Percentiles rank a stretch among this genome's conserved stretches.
Evolutionary conservation across 2,113 vertebrate genomes (phyloP).

Genomic region (Ageneiosus marmoratus): DNA sequence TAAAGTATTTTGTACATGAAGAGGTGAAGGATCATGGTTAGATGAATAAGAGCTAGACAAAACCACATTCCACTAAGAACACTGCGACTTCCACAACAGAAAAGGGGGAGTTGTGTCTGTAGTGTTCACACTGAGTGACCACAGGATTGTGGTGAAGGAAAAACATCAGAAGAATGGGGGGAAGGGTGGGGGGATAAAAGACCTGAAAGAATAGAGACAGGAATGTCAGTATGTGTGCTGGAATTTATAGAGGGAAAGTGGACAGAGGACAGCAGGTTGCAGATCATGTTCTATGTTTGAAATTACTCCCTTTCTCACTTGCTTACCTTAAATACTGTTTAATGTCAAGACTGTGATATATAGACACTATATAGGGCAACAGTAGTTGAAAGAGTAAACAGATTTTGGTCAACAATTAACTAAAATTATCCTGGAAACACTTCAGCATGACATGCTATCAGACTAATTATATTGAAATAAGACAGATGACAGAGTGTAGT

Average conservation of each 20-base stretch:
- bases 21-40: constrained; percentile 41
- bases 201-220: not conserved
- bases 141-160: constrained; percentile 22
- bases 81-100: constrained; percentile 29
- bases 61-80: constrained; percentile 51
- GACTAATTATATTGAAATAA: too few species aligned
- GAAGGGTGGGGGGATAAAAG: constrained; percentile 26
- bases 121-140: constrained; percentile 35
- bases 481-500: too few species aligned
- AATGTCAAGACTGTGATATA: not conserved
- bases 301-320: not conserved
- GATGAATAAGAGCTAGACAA: constrained; percentile 48
- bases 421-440: not conserved
- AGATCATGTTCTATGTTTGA: not conserved
- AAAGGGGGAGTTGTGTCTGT: constrained; percentile 28
- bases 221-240: constrained; percentile 3
- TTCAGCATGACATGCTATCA: not conserved
- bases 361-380: not conserved
- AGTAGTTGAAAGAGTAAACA: not conserved
- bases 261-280: constrained; percentile 23
- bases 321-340: not conserved
- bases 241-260: not conserved
- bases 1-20: constrained; percentile 31
- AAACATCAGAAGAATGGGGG: constrained; percentile 34
- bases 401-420: not conserved